Percentiles rank a stretch among this genome's conserved stretches.
phyloP scores from a whole-genome alignment of 2,888 invertebrate genomes.

The Heliconius cydno region DNA sequence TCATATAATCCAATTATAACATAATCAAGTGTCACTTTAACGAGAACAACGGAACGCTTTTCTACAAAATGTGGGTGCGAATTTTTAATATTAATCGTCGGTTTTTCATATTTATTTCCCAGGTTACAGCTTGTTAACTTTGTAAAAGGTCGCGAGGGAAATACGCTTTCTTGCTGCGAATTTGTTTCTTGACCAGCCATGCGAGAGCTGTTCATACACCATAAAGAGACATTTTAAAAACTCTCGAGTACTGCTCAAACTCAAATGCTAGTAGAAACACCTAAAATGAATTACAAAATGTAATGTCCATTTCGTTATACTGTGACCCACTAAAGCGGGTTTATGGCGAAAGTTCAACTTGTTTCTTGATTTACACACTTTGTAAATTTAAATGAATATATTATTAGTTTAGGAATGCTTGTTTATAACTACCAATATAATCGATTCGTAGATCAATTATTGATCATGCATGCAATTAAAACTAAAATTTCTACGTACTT shows the following conservation, averaged over 20 bases:
- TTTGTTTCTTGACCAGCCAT: slow-evolving; percentile 69
- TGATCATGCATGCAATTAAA: too few relatives aligned
- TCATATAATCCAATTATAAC: slow-evolving; percentile 5
- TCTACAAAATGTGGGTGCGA: slow-evolving; percentile 27
- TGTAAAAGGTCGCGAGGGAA: slow-evolving; percentile 78
- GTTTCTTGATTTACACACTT: neutral
- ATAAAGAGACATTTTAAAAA: slow-evolving; percentile 44
- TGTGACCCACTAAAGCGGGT: slow-evolving; percentile 7
- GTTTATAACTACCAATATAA: too few relatives aligned
- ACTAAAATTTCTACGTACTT: too few relatives aligned
- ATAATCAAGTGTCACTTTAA: slow-evolving; percentile 20
- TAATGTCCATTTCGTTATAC: slow-evolving; percentile 19
- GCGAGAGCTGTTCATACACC: slow-evolving; percentile 54
- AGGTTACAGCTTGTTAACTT: slow-evolving; percentile 79
- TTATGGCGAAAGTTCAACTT: slow-evolving; percentile 10
- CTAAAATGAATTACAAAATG: slow-evolving; percentile 17
- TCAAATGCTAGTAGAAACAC: slow-evolving; percentile 19
- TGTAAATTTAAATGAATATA: too few relatives aligned
- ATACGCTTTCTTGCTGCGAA: slow-evolving; percentile 73
- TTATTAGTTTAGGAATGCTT: too few relatives aligned
- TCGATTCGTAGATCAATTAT: too few relatives aligned
- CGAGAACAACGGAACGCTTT: slow-evolving; percentile 12
- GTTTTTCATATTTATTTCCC: slow-evolving; percentile 76
- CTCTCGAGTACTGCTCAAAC: slow-evolving; percentile 7
- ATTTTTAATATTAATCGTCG: slow-evolving; percentile 67